Evolutionary conservation across 2,113 vertebrate species (phyloP), one percentile per base, ranked within the genome.

Genomic region (Triplophysa tibetana): DNA sequence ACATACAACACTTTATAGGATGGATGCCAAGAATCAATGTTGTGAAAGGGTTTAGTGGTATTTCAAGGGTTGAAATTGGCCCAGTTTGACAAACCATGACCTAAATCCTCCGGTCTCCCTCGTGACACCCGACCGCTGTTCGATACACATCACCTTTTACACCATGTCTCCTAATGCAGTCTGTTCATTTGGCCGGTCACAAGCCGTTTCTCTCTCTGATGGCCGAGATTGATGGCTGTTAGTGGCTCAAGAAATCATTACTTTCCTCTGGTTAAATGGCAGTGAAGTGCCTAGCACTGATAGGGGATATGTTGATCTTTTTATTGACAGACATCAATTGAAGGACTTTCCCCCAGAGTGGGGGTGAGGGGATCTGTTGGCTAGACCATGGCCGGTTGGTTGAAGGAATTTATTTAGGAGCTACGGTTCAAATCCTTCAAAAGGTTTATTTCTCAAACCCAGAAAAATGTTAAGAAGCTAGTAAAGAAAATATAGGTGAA

Each of bases 241-340:
- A 81, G 61, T n/a, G 50, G 63, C 58, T 78, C 54, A 58, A 84
- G 66, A 82, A 83, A 83, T 85, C 82, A 81, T 82, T 79, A 68
- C 48, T 52, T 62, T 67, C 70, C 73, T 72, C 26, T 6, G 41
- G 56, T 60, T 75, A 75, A 78, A 70, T 78, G 66, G 64, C 64
- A 84, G 41, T 66, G 45, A 75, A 85, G 61, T 33, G 65, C 45
- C 54, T 73, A 77, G 45, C n/a, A 52, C n/a, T 76, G 70, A 66
- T 75, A 61, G 72, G 66, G 75, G 19, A 70, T 70, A 79, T 87
- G 73, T 85, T 89, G 86, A 87, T 86, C 88, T 85, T 83, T 85
- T 69, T 81, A 85, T 85, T 70, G 8, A 64, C 82, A 87, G 85
- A 89, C 86, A 87, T 89, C 79, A 87, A 82, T 85, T 69, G 72